These are phyloP conservation scores for Xanthorhoe designata DNA, from an alignment of 2,888 invertebrate genomes.

Conservation along the genomic window DNA sequence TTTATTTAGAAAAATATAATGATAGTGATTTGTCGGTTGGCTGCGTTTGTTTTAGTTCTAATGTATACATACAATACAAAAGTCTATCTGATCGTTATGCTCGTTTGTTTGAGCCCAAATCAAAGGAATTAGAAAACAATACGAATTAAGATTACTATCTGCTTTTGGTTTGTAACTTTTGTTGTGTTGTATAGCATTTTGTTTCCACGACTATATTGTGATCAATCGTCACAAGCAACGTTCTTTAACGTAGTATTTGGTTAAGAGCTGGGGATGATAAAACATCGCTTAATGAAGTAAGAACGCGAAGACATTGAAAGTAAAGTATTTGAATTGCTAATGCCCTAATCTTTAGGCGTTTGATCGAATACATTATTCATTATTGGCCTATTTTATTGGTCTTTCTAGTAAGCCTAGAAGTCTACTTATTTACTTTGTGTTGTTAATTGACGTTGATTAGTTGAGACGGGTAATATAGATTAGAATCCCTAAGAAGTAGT, in stretches of 20 bases:
- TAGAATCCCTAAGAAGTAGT: background rate
- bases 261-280: background rate
- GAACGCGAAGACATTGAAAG: constrained; percentile 3
- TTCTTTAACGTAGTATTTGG: background rate
- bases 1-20: too few relatives aligned
- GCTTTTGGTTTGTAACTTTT: too few relatives aligned
- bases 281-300: background rate
- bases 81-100: too few relatives aligned
- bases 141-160: too few relatives aligned
- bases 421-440: constrained; percentile 1
- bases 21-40: too few relatives aligned
- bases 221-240: background rate
- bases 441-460: background rate
- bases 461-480: background rate
- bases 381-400: constrained; percentile 6
- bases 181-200: too few relatives aligned
- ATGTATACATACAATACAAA: too few relatives aligned
- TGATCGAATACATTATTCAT: constrained; percentile 24
- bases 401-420: background rate
- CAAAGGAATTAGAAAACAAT: too few relatives aligned
- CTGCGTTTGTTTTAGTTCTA: too few relatives aligned
- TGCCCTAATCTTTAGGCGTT: constrained; percentile 16
- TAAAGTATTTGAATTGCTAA: constrained; percentile 21
- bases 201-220: background rate
- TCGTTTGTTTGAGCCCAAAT: too few relatives aligned